Evolutionary conservation across 2,113 vertebrate genomes (phyloP).

Genomic region (Siniperca knerii): DNA sequence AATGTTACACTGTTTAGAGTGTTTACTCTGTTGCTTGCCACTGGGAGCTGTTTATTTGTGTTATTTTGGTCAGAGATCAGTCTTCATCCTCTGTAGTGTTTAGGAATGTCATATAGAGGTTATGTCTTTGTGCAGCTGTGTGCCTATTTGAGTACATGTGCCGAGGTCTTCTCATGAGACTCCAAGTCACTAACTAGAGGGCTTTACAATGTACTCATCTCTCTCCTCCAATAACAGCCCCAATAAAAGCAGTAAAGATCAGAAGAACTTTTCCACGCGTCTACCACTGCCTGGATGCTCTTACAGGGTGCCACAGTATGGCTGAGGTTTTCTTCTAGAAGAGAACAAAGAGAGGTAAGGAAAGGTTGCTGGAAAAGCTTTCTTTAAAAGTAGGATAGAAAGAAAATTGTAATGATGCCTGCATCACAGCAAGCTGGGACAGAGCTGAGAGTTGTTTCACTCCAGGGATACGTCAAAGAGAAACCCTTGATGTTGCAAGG

Average conservation of each 20-base stretch:
- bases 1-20: background rate
- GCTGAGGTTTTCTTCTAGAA: conserved; percentile 22
- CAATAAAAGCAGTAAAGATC: conserved; percentile 11
- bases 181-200: background rate
- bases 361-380: background rate
- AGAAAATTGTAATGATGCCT: conserved; percentile 26
- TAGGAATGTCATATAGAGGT: background rate
- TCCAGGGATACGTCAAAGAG: conserved; percentile 34
- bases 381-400: background rate
- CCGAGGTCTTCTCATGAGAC: background rate
- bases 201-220: background rate
- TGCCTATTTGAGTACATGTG: background rate
- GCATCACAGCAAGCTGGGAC: conserved; percentile 16
- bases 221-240: background rate
- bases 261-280: conserved; percentile 6
- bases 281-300: conserved; percentile 8
- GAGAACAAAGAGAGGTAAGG: conserved; percentile 35
- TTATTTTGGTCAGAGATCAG: background rate
- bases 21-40: background rate
- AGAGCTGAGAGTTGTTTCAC: conserved; percentile 1
- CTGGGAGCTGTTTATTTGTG: background rate
- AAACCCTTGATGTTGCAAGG: background rate
- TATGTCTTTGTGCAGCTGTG: background rate
- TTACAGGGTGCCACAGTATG: background rate
- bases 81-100: background rate